Evolutionary conservation across 1,140 invertebrate species (phyloP).

Genomic region (Coelopa frigida): DNA sequence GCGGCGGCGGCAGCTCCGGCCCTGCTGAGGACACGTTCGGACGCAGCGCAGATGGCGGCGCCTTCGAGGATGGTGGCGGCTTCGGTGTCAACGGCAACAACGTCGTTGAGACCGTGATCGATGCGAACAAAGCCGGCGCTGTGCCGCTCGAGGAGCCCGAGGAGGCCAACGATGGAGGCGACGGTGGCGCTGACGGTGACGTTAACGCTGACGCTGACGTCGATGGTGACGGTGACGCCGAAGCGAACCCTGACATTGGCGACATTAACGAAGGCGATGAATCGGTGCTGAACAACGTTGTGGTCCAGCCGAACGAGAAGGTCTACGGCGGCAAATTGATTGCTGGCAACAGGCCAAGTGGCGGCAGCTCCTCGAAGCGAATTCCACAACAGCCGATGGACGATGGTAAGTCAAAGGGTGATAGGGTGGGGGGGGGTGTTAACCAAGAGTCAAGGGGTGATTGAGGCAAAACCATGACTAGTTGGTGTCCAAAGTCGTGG

Average conservation of each 20-base stretch:
- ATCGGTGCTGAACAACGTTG: conserved; percentile 19
- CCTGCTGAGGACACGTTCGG: background rate
- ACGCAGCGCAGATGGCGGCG: background rate
- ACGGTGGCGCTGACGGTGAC: background rate
- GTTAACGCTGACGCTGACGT: conserved; percentile 3
- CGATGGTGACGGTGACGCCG: background rate
- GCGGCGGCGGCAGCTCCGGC: background rate
- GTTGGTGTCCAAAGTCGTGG: no score
- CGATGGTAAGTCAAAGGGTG: conserved; percentile 14
- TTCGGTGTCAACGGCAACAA: conserved; percentile 17
- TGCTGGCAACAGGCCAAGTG: conserved; percentile 10
- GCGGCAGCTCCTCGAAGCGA: conserved; percentile 12
- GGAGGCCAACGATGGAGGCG: conserved; percentile 15
- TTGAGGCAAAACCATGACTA: no score
- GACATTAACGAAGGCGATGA: conserved; percentile 20
- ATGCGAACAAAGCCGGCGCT: background rate
- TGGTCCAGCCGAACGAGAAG: conserved; percentile 20
- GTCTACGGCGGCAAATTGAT: conserved; percentile 12
- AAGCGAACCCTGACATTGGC: background rate
- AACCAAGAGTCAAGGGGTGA: no score
- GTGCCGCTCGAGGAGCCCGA: background rate
- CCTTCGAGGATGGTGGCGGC: conserved; percentile 16
- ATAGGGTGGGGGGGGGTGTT: no score
- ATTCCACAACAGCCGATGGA: background rate
- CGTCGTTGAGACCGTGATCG: conserved; percentile 3